phyloP scores from a whole-genome alignment of 1,140 invertebrate species.

The Brachionus sp. region DNA sequence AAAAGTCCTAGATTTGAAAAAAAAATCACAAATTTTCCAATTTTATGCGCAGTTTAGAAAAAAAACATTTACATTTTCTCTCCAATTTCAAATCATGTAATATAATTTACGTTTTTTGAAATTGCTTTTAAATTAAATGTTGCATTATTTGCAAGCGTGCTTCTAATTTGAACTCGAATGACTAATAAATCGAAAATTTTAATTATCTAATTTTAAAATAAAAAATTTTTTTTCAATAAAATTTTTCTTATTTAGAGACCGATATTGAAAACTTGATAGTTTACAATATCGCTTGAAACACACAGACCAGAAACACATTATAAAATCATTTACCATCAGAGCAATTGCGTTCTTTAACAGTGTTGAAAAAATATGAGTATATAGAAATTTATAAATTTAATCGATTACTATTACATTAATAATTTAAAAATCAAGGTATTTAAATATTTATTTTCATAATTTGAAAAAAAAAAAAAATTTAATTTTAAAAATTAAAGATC shows the following conservation, averaged over 20 bases:
- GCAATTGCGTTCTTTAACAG: neutral
- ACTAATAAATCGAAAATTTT: neutral
- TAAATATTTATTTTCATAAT: neutral
- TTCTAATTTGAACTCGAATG: neutral
- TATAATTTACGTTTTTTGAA: neutral
- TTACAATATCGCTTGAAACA: neutral
- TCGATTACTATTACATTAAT: neutral
- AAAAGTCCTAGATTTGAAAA: slow-evolving; percentile 12
- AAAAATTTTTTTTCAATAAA: neutral
- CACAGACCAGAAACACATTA: neutral
- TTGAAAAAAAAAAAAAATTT: neutral
- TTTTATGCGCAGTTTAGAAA: slow-evolving; percentile 19
- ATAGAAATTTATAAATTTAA: neutral
- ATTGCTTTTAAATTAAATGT: neutral
- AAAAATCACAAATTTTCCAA: neutral
- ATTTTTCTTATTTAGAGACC: neutral
- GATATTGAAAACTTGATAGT: neutral
- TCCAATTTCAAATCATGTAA: neutral
- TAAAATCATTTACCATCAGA: neutral
- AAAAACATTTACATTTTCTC: neutral
- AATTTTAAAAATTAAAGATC: neutral
- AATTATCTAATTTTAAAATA: no score
- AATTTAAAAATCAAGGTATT: neutral
- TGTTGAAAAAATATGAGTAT: neutral
- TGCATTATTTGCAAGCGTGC: neutral